Evolutionary conservation across 2,888 invertebrate genomes (phyloP), one percentile per base, ranked within the genome.

Genomic region (Pharmacophagus antenor): DNA sequence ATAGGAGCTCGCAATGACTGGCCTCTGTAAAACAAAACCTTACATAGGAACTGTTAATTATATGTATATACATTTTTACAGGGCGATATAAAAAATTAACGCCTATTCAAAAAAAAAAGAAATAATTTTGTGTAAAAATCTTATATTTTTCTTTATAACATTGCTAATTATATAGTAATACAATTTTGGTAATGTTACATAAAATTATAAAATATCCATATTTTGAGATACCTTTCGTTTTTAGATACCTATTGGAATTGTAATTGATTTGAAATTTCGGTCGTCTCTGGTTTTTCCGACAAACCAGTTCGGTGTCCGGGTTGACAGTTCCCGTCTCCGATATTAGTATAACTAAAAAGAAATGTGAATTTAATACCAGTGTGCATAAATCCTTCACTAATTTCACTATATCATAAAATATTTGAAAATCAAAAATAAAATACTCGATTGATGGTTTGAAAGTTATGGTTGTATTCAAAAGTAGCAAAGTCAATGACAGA

Each of bases 241-340:
- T 41, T 56, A n/a, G n/a, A n/a, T 56, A 41, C 41, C 41, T 53
- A 50, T 49, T 62, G 56, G 55, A 54, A 49, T 46, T 48, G 56
- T 58, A 48, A 62, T 63, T 60, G 63, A 69, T 65, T 67, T 37
- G 51, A 63, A 62, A 67, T 58, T n/a, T 64, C 55, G 61, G 58
- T 67, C 65, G 70, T 70, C 71, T 67, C 69, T 67, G 68, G 68
- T 70, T 69, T 71, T 70, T 71, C 67, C 65, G 65, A 64, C 52
- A 72, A 79, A 79, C 79, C 56, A 67, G 79, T 79, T 79, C 74
- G 52, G 67, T 52, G 74, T 77, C 75, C 78, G 79, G 67, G 66
- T 67, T 61, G 52, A 50, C 47, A 41, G 23, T 25, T 42, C 17
- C 48, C 23, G 17, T 44, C 41, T 60, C n/a, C 48, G 8, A 18